Evolutionary conservation across 1,140 invertebrate genomes (phyloP).

Genomic region (Fopius arisanus): DNA sequence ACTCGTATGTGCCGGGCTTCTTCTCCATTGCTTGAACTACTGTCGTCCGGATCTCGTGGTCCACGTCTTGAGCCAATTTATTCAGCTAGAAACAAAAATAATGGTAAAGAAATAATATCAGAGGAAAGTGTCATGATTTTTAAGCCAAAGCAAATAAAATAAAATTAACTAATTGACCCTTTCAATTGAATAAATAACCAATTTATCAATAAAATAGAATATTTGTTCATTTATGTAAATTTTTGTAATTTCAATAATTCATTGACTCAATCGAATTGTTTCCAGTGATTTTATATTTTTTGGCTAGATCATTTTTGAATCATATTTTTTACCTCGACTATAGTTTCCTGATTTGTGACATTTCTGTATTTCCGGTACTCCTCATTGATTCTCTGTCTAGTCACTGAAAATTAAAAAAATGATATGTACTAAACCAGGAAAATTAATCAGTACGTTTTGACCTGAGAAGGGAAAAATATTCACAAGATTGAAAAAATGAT

Average conservation of each 20-base stretch:
- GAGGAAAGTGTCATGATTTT: no score
- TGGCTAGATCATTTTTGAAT: slow-evolving; percentile 20
- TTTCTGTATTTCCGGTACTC: slow-evolving; percentile 72
- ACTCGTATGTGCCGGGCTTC: slow-evolving; percentile 66
- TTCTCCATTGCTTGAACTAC: slow-evolving; percentile 72
- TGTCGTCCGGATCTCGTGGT: slow-evolving; percentile 70
- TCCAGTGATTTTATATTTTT: background rate
- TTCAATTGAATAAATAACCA: no score
- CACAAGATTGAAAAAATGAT: no score
- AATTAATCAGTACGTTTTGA: slow-evolving; percentile 7
- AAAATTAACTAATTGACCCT: slow-evolving; percentile 8
- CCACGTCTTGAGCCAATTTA: slow-evolving; percentile 69
- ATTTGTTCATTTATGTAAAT: no score
- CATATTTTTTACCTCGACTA: slow-evolving; percentile 65
- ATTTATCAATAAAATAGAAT: no score
- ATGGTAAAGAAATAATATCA: slow-evolving; percentile 22
- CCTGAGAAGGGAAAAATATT: no score
- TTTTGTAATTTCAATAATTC: slow-evolving; percentile 8
- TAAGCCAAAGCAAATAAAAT: no score
- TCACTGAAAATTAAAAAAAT: slow-evolving; percentile 47
- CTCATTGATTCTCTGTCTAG: slow-evolving; percentile 71
- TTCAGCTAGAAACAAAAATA: slow-evolving; percentile 66
- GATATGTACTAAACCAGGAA: slow-evolving; percentile 7
- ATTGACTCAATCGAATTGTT: background rate
- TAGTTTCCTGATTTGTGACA: slow-evolving; percentile 63